These are phyloP conservation scores for Scaptomyza tumidula DNA, from an alignment of 2,888 invertebrate species.

Conservation along the genomic window DNA sequence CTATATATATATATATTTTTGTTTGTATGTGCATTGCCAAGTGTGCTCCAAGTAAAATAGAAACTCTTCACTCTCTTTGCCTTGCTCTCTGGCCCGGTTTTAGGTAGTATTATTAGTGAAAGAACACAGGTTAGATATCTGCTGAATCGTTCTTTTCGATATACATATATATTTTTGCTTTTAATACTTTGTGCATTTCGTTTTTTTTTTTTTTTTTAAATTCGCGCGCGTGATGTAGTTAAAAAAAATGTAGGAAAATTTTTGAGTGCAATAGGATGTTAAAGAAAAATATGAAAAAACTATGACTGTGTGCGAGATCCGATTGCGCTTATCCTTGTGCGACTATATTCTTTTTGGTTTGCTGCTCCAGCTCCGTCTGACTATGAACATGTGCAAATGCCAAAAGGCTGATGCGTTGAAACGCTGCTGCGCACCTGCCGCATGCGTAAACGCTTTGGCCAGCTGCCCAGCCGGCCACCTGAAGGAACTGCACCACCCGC, in stretches of 20 bases:
- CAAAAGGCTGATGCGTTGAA: constrained; percentile 83
- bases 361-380: constrained; percentile 66
- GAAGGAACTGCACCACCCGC: constrained; percentile 9
- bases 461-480: constrained; percentile 49
- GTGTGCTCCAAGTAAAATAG: constrained; percentile 54
- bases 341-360: constrained; percentile 39
- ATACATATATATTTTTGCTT: constrained; percentile 13
- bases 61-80: constrained; percentile 27
- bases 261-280: constrained; percentile 45
- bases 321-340: constrained; percentile 52
- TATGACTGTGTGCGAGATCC: constrained; percentile 65
- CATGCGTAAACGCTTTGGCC: constrained; percentile 65
- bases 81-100: constrained; percentile 10
- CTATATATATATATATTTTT: constrained; percentile 14
- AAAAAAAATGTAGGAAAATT: constrained; percentile 36
- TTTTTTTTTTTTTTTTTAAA: constrained; percentile 33
- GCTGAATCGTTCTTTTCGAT: constrained; percentile 33
- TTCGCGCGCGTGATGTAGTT: constrained; percentile 61
- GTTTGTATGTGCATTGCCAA: constrained; percentile 47
- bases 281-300: constrained; percentile 27
- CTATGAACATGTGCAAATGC: constrained; percentile 85
- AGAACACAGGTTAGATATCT: constrained; percentile 47
- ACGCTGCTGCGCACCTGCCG: constrained; percentile 80
- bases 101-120: constrained; percentile 54
- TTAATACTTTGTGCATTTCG: constrained; percentile 48